phyloP scores from a whole-genome alignment of 2,888 invertebrate species.

The Stramonita haemastoma region DNA sequence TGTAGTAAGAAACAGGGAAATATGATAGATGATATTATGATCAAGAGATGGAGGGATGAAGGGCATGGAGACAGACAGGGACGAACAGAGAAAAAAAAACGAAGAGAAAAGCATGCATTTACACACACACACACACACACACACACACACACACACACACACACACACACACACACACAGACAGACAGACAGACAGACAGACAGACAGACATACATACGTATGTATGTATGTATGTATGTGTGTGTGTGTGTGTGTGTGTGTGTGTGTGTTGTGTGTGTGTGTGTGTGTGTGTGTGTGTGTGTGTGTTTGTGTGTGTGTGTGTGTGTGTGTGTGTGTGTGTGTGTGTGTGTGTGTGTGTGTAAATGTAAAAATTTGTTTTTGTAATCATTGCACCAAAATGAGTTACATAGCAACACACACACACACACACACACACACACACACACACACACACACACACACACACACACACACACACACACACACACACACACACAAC shows the following conservation, averaged over 20 bases:
- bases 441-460: neutral
- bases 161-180: neutral
- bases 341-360: neutral
- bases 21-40: too few relatives aligned
- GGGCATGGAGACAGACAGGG: neutral
- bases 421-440: neutral
- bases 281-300: neutral
- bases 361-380: neutral
- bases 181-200: neutral
- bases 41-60: too few relatives aligned
- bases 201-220: conserved; percentile 8
- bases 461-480: too few relatives aligned
- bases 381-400: too few relatives aligned
- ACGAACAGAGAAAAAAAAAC: neutral
- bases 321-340: neutral
- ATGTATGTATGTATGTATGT: conserved; percentile 34
- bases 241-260: neutral
- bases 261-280: neutral
- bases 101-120: neutral
- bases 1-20: too few relatives aligned
- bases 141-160: neutral
- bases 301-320: neutral
- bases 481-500: too few relatives aligned
- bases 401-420: too few relatives aligned
- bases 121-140: neutral